phyloP scores from a whole-genome alignment of 1,140 invertebrate species.

The Dendroctonus ponderosae region DNA sequence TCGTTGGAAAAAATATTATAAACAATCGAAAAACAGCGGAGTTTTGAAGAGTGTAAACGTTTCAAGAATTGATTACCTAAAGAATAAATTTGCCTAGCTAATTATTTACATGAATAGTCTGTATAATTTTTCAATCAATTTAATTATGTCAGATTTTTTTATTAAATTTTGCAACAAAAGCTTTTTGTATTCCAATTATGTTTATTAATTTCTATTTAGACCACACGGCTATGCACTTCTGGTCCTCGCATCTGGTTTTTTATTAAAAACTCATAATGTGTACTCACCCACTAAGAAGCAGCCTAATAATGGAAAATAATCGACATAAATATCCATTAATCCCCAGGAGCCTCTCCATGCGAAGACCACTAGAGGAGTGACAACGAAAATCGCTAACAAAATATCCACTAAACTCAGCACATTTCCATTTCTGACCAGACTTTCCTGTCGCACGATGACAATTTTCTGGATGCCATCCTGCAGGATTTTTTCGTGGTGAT shows the following conservation, averaged over 20 bases:
- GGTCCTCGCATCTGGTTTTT: background rate
- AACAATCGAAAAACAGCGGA: too few species aligned
- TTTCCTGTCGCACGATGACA: slow-evolving; percentile 10
- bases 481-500: background rate
- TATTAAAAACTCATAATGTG: background rate
- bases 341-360: slow-evolving; percentile 28
- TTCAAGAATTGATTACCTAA: too few species aligned
- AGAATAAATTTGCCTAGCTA: too few species aligned
- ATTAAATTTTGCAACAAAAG: too few species aligned
- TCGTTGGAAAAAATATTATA: too few species aligned
- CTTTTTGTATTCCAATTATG: too few species aligned
- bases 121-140: too few species aligned
- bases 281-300: slow-evolving; percentile 27
- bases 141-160: too few species aligned
- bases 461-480: slow-evolving; percentile 19
- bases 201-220: too few species aligned
- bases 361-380: slow-evolving; percentile 25
- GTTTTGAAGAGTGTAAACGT: too few species aligned
- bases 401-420: slow-evolving; percentile 29
- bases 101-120: too few species aligned
- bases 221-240: too few species aligned
- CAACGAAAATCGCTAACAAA: slow-evolving; percentile 25
- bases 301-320: slow-evolving; percentile 19
- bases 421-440: background rate
- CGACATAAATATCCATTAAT: slow-evolving; percentile 21